phyloP scores from a whole-genome alignment of 1,140 invertebrate species.

The Drosophila kohkoa region DNA sequence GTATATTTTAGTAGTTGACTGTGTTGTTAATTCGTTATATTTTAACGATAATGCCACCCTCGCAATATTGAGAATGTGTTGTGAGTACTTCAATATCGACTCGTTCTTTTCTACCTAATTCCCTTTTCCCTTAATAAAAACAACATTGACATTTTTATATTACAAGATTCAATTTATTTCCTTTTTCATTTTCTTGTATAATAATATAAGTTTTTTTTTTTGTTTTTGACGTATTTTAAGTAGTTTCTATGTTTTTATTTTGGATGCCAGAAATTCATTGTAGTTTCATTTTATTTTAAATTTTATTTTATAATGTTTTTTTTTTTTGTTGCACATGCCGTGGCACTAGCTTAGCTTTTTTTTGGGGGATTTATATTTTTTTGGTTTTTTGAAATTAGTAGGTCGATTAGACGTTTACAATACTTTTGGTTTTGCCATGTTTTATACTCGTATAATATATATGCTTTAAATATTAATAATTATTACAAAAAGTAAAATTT shows the following conservation, averaged over 20 bases:
- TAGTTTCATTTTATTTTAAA: conserved; percentile 52
- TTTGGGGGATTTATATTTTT: conserved; percentile 39
- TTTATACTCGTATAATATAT: conserved; percentile 66
- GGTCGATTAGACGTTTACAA: conserved; percentile 76
- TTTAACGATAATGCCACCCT: too few species aligned
- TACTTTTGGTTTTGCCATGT: conserved; percentile 57
- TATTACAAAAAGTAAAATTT: conserved; percentile 84
- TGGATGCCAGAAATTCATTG: conserved; percentile 77
- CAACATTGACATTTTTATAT: conserved; percentile 62
- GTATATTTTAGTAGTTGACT: too few species aligned
- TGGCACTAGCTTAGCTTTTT: conserved; percentile 58
- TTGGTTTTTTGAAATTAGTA: conserved; percentile 66
- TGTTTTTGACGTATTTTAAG: conserved; percentile 61
- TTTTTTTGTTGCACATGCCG: conserved; percentile 75
- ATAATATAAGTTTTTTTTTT: conserved; percentile 73
- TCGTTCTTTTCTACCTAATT: too few species aligned
- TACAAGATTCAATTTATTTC: conserved; percentile 85
- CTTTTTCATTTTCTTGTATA: conserved; percentile 83
- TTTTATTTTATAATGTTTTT: conserved; percentile 51
- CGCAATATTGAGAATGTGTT: too few species aligned
- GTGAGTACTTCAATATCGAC: too few species aligned
- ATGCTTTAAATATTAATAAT: conserved; percentile 78
- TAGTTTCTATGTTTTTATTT: conserved; percentile 75
- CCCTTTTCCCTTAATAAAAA: neutral
- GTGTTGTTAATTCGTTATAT: too few species aligned